A percentile compares a stretch with the other conserved stretches of the same genome.
Evolutionary conservation across 2,113 vertebrate genomes (phyloP).

Genomic region (Dicentrarchus labrax): DNA sequence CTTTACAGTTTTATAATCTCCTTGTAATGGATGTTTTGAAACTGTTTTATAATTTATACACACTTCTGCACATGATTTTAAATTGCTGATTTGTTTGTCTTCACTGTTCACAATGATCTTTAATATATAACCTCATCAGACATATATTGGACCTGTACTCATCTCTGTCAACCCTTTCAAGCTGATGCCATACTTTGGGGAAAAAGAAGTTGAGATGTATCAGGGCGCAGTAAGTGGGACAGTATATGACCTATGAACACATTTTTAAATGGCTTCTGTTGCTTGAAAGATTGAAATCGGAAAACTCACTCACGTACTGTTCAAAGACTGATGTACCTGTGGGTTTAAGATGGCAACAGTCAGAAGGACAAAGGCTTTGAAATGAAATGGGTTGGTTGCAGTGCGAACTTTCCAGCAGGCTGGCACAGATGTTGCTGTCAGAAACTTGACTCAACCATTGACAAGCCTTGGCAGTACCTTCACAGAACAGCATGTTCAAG

Average conservation of each 20-base stretch:
- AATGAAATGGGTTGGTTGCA: conserved; percentile 55
- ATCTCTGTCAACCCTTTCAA: conserved; percentile 99
- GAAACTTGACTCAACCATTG: conserved; percentile 66
- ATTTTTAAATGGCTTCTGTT: conserved; percentile 11
- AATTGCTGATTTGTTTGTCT: conserved; percentile 7
- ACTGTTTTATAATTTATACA: not conserved
- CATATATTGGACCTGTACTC: conserved; percentile 97
- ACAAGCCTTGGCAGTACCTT: conserved; percentile 69
- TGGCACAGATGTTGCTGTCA: conserved; percentile 70
- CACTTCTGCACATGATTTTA: not conserved
- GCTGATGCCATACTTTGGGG: conserved; percentile 99
- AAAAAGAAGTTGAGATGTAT: conserved; percentile 99
- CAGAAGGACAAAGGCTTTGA: conserved; percentile 46
- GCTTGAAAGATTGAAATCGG: not conserved
- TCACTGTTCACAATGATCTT: conserved; percentile 73
- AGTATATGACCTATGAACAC: not conserved
- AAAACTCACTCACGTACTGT: not conserved
- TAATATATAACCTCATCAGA: conserved; percentile 88
- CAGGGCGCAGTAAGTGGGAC: conserved; percentile 95
- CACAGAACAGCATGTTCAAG: conserved; percentile 67
- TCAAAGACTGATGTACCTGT: not conserved
- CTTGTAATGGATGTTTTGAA: not conserved
- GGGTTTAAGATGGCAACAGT: conserved; percentile 22
- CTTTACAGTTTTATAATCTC: conserved; percentile 8
- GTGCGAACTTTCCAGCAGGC: conserved; percentile 63